Conservation (phyloP, 2,113 vertebrate genomes). For the Benitochromis conjunctus region DNA sequence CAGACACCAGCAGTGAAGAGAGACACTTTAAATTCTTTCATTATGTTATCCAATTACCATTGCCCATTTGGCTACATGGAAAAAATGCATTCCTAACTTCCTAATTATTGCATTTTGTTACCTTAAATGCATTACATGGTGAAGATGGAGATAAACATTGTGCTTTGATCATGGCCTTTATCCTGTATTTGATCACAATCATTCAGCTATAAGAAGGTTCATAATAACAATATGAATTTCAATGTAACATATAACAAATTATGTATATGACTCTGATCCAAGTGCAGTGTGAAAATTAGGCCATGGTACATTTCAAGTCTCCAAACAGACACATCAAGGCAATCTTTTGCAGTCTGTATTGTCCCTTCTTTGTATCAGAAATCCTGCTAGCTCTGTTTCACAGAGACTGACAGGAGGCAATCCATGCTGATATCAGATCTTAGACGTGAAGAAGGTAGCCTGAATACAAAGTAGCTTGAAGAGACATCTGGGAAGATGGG, state of each 20-base stretch:
- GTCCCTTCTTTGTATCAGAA: conserved; percentile 47
- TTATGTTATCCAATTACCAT: conserved; percentile 14
- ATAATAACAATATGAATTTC: not conserved
- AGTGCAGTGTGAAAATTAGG: conserved; percentile 14
- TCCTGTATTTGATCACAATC: not conserved
- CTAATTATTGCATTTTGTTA: conserved; percentile 15
- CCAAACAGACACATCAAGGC: conserved; percentile 49
- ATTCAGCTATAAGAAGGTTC: not conserved
- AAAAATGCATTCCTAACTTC: not conserved
- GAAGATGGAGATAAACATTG: not conserved
- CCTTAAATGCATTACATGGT: not conserved
- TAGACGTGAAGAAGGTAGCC: conserved; percentile 26
- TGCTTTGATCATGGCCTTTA: conserved; percentile 14
- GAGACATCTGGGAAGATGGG: conserved; percentile 24
- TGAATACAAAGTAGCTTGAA: conserved; percentile 50
- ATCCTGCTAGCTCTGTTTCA: conserved; percentile 50
- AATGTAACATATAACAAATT: not conserved
- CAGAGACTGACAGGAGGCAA: conserved; percentile 62
- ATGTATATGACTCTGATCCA: not conserved
- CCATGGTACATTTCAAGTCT: conserved; percentile 16
- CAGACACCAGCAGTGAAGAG: not conserved
- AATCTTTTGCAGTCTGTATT: conserved; percentile 34
- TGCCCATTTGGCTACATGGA: not conserved
- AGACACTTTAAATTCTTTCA: not conserved
- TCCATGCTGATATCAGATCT: conserved; percentile 55